Evolutionary conservation across 2,113 vertebrate genomes (phyloP).

Genomic region (Scolopax mira): DNA sequence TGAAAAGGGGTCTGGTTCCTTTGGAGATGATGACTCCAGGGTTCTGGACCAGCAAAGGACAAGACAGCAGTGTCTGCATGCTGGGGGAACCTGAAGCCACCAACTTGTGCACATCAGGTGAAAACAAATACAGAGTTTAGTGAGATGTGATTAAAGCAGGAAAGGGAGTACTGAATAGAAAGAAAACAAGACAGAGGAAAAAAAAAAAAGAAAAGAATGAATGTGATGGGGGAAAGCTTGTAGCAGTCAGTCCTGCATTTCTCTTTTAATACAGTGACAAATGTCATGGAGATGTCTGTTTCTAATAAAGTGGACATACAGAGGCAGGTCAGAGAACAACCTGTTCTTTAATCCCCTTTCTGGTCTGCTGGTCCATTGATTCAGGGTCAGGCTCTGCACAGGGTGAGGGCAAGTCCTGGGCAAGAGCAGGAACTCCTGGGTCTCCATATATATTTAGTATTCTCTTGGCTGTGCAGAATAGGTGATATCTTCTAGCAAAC

Average conservation of each 20-base stretch:
- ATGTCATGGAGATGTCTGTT: accelerated
- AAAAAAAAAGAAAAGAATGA: not conserved
- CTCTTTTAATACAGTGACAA: not conserved
- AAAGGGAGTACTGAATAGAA: not conserved
- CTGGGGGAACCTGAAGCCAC: not conserved
- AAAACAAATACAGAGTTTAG: not conserved
- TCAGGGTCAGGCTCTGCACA: not conserved
- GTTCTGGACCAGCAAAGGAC: not conserved
- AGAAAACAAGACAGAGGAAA: not conserved
- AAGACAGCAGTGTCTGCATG: not conserved
- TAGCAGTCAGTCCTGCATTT: not conserved
- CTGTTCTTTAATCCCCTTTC: not conserved
- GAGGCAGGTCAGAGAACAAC: not conserved
- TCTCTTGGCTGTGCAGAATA: not conserved
- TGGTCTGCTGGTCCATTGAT: not conserved
- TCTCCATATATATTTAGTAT: not conserved
- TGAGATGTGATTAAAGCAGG: not conserved
- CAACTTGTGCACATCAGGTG: not conserved
- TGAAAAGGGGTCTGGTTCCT: not conserved
- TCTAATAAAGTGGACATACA: not conserved
- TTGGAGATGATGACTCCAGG: not conserved
- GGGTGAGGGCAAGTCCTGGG: not conserved
- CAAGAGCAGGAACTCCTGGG: not conserved
- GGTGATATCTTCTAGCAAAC: not conserved
- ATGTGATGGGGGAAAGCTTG: not conserved